Evolutionary conservation across 2,888 invertebrate genomes (phyloP), one percentile per base, ranked within the genome.

Genomic region (Cerceris ruficornis): DNA sequence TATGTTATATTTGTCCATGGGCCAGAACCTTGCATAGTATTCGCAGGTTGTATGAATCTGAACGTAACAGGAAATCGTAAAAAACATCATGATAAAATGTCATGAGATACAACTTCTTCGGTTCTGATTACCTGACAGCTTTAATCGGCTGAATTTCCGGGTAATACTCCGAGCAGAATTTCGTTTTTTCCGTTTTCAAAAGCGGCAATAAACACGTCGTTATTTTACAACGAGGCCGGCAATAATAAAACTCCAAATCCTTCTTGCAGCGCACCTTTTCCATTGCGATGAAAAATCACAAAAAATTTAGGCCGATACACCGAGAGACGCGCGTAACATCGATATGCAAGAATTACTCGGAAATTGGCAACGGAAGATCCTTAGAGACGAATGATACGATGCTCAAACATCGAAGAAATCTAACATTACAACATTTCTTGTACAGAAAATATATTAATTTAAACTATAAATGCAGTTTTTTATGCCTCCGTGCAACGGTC

Each of bases 1-100:
- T 79, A 75, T 49, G 49, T 70, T 58, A 81, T 49, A 72, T 82
- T 82, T 14, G 81, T 81, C 59, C 83, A 83, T 55, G 52, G 42
- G 1, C 64, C 76, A 50, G 50, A 49, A 52, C 55, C 59, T 49
- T 75, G 69, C 7, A 52, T 75, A 4, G 43, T 52, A 62, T 65
- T 70, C 4, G 57, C 55, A 2, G 78, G 69, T 4, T 78, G 75
- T 15, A 52, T 58, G 28, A 84, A 82, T 69, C 84, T 84, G 11
- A 49, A 71, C 28, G 28, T 28, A 28, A 28, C 28, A 28, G 68
- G n/a, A 43, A 0, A 46, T 8, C 46, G 17, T 28, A 55, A 5
- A 17, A 55, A 17, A 17, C 4, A 55, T 7, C 7, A 52, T 13
- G 11, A n/a, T 0, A n/a, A 7, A 7, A 46, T 11, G 6, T 11